Evolutionary conservation across 2,113 vertebrate genomes (phyloP).

Genomic region (Phrynosoma platyrhinos): DNA sequence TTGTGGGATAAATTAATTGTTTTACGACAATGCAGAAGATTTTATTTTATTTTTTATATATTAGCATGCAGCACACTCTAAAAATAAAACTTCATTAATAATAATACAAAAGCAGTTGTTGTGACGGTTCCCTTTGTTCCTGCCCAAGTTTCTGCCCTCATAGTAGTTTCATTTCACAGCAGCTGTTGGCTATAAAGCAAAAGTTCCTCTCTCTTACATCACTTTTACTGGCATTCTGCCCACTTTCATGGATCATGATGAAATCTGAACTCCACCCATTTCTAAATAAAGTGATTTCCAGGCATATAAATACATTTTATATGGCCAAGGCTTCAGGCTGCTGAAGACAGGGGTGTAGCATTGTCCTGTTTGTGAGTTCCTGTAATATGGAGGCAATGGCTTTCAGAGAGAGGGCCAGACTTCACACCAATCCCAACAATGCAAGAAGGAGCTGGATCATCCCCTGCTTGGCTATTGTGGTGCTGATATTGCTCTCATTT

Average conservation of each 20-base stretch:
- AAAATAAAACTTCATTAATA: not conserved
- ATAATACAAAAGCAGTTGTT: not conserved
- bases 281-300: not conserved
- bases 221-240: not conserved
- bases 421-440: not conserved
- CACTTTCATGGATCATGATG: not conserved
- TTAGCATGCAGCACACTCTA: not conserved
- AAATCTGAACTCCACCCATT: slow-evolving; percentile 13
- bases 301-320: slow-evolving; percentile 16
- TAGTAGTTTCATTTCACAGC: slow-evolving; percentile 7
- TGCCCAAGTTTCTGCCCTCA: not conserved
- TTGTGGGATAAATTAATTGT: no score
- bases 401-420: not conserved
- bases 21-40: not conserved
- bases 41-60: not conserved
- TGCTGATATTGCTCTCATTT: slow-evolving; percentile 7
- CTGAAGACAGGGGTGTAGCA: not conserved
- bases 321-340: not conserved
- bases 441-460: not conserved
- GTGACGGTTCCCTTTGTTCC: not conserved
- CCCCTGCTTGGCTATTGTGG: not conserved
- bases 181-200: not conserved
- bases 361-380: not conserved
- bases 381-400: not conserved
- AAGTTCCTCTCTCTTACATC: not conserved